Conservation (phyloP, 2,113 vertebrate species). For the Amphiprion ocellaris region DNA sequence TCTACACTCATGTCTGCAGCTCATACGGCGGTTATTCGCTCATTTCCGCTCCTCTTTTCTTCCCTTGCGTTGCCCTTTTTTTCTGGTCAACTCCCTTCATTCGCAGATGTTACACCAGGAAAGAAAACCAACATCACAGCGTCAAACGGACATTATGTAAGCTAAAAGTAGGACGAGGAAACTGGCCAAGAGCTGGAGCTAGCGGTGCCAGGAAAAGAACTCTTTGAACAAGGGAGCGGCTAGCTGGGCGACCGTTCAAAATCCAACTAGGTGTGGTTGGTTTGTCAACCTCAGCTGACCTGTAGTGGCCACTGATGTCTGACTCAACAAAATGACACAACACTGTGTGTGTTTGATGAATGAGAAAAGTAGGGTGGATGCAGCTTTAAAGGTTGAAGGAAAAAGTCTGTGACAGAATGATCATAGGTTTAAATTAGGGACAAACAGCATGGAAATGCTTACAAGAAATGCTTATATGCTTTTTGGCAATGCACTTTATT, state of each 20-base stretch:
- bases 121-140: neutral
- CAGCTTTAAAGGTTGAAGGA: slow-evolving; percentile 11
- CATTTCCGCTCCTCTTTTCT: slow-evolving; percentile 41
- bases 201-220: slow-evolving; percentile 1
- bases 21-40: slow-evolving; percentile 31
- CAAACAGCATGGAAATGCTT: neutral
- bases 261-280: slow-evolving; percentile 41
- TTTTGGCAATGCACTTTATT: too few relatives aligned
- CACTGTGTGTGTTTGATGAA: neutral
- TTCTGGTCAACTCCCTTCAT: slow-evolving; percentile 15
- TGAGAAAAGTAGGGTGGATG: slow-evolving; percentile 1
- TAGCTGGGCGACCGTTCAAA: neutral
- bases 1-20: slow-evolving; percentile 19
- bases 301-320: neutral
- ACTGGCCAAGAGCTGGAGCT: neutral
- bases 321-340: slow-evolving; percentile 19
- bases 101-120: neutral
- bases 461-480: neutral
- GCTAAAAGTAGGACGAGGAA: slow-evolving; percentile 29
- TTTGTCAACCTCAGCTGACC: slow-evolving; percentile 33
- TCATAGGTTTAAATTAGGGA: neutral
- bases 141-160: neutral
- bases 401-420: neutral
- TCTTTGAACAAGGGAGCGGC: slow-evolving; percentile 39
- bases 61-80: neutral